These are phyloP conservation scores for Geodia barretti DNA, from an alignment of 37 sponge, comb jelly and placozoan species.

Conservation along the genomic window DNA sequence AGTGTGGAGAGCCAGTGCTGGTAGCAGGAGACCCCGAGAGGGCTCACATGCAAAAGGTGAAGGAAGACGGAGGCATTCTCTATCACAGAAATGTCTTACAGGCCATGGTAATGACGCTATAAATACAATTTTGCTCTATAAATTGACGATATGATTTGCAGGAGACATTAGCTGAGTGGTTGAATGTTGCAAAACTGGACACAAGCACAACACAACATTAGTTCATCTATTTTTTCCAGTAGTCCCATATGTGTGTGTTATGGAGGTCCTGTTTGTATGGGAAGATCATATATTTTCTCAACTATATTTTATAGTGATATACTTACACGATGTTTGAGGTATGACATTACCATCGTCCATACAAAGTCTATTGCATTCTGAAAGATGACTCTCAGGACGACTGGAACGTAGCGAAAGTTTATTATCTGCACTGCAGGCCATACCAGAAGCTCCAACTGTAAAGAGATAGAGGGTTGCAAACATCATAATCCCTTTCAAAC, in stretches of 20 bases:
- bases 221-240: conserved; percentile 3
- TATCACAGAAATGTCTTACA: conserved; percentile 74
- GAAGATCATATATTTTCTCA: no score
- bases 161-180: not conserved
- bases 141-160: not conserved
- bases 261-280: not conserved
- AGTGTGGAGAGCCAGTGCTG: conserved; percentile 70
- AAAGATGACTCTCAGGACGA: conserved; percentile 52
- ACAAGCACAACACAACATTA: not conserved
- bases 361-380: conserved; percentile 38
- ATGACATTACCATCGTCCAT: conserved; percentile 73
- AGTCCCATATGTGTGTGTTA: not conserved
- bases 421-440: conserved; percentile 78
- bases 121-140: not conserved
- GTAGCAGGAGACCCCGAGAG: conserved; percentile 94
- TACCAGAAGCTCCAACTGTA: conserved; percentile 51
- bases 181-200: not conserved
- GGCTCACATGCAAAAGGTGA: conserved; percentile 32
- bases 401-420: conserved; percentile 81
- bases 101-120: conserved; percentile 62
- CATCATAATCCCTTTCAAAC: no score
- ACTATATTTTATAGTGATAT: no score
- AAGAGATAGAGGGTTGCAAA: no score
- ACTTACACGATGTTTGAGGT: conserved; percentile 61
- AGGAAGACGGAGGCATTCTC: conserved; percentile 64